Conservation (phyloP, 2,888 invertebrate genomes). For the Parnassius glacialis region DNA sequence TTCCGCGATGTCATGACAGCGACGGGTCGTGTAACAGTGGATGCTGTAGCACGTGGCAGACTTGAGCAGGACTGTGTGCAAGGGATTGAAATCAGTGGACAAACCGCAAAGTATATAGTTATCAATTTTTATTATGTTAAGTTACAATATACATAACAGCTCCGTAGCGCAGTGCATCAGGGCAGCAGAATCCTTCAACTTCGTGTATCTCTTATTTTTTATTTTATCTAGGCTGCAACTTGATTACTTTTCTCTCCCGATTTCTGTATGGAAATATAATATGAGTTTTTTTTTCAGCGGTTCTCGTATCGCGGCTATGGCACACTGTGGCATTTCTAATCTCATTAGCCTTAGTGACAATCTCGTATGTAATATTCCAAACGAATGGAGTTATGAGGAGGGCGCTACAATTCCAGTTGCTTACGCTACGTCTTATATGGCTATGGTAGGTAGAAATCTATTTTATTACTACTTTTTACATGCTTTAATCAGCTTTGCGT, state of each 20-base stretch:
- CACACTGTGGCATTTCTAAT: neutral
- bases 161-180: too few species aligned
- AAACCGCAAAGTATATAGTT: slow-evolving; percentile 40
- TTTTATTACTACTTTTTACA: too few species aligned
- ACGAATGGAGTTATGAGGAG: slow-evolving; percentile 5
- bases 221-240: neutral
- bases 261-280: neutral
- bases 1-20: slow-evolving; percentile 94
- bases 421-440: neutral
- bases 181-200: neutral
- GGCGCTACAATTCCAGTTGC: neutral
- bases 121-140: too few species aligned
- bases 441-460: neutral
- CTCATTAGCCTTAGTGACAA: neutral
- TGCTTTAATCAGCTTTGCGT: too few species aligned
- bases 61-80: slow-evolving; percentile 20
- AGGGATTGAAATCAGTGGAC: slow-evolving; percentile 79
- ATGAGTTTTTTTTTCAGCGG: neutral
- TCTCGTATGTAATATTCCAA: neutral
- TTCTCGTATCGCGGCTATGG: neutral
- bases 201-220: neutral
- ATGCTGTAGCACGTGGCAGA: slow-evolving; percentile 79
- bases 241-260: neutral
- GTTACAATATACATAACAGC: too few species aligned
- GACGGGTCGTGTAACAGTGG: slow-evolving; percentile 89